Base-by-base conservation (phyloP, 2,888 invertebrate species). In the Dioctria linearis region DNA sequence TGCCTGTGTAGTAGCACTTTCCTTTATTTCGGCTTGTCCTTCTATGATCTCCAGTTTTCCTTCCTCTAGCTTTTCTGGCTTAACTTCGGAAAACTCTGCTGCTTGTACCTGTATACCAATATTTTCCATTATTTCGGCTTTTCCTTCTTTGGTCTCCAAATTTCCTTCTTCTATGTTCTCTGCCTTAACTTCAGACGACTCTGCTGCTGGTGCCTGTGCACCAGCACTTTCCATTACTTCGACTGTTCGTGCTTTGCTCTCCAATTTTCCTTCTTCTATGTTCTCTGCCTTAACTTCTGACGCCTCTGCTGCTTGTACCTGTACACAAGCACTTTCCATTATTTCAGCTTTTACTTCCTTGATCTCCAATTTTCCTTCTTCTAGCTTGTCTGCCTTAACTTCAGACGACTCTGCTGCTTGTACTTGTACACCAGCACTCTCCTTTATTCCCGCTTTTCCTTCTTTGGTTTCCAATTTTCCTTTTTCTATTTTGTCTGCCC, bases 81-180 rank as follows among this genome's bases (percentile, higher is more conserved):
- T 59, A 54, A 54, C 11, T 54, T 54, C 54, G 3, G 54, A 11
- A 4, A 3, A 11, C 5, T 8, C 5, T 1, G 46, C 46, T 46
- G 8, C 46, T 8, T 6, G 8, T 46, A 2, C 5, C 46, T 46
- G 8, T 8, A 6, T 2, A 5, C 46, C 5, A 46, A 2, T 1
- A 5, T 2, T 5, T 8, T 6, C 83, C 83, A 83, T 80, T 63
- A 61, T 80, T 57, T 71, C 83, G 80, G 42, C 83, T 78, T 80
- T 80, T 82, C 71, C 83, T 80, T 78, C 81, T 39, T 54, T 67
- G 54, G 57, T 82, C 6, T 67, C 67, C 13, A 67, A 3, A 9
- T 37, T 39, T 11, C 51, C 51, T 80, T 2, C 78, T 79, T 63
- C 83, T 59, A 6, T 39, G n/a, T 57, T 49, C 42, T 81, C 71